Evolutionary conservation across 1,140 invertebrate genomes (phyloP), one percentile per base, ranked within the genome.

Genomic region (Capitella teleta): DNA sequence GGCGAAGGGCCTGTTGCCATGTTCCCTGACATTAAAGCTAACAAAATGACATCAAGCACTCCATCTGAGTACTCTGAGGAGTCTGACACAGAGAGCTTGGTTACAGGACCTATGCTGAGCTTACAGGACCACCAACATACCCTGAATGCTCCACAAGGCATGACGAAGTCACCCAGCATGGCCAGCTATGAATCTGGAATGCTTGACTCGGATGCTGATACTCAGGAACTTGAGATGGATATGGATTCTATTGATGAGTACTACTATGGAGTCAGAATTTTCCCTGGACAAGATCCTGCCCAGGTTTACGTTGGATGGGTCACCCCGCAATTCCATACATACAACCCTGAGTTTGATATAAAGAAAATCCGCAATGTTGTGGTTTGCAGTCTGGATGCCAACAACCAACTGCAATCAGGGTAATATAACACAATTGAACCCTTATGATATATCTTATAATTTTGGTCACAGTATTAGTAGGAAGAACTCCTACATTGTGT

Each of bases 271-370:
- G 74, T 84, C 10, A 68, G 90, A 44, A 87, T 96, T 44, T 96
- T 77, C 57, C 91, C 92, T 32, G 92, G 92, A 44, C 94, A 98
- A 75, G 95, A 99, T 72, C 93, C 94, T 0, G 84, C 86, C 0
- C 90, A 97, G 62, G 86, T 95, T 21, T 98, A 90, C 69, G 84
- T 98, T 3, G 96, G 96, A n/a, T 99, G 95, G 96, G 92, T 98
- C 10, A 98, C 93, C 0, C 92, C 94, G 0, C 90, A 95, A 61
- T 99, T 95, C 67, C 75, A 78, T 67, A 74, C 86, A 28, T 84
- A 87, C 61, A 86, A 82, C n/a, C 83, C 82, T 54, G 82, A 86
- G 50, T 98, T 96, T 70, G 92, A 92, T 63, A 82, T 87, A 61
- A 82, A 79, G 58, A 84, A 85, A 60, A 86, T 94, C 1, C 78